Conservation (phyloP, 2,888 invertebrate species). For the Spilosoma lubricipeda region DNA sequence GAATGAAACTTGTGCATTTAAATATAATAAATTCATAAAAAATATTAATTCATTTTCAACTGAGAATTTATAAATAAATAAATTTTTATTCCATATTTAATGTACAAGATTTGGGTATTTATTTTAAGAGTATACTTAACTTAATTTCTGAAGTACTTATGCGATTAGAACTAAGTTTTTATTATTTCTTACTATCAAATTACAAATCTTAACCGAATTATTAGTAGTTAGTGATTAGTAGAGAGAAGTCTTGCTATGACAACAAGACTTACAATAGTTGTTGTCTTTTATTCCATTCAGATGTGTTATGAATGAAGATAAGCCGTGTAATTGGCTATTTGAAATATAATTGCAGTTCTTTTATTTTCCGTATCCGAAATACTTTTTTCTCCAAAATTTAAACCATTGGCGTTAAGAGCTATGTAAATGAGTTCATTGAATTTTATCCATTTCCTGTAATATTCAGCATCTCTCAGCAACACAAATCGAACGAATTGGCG, state of each 20-base stretch:
- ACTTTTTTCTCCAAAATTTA: background rate
- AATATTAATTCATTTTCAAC: too few relatives aligned
- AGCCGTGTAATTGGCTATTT: background rate
- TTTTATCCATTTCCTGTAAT: conserved; percentile 13
- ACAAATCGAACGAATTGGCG: conserved; percentile 57
- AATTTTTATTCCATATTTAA: too few relatives aligned
- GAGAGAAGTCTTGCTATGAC: background rate
- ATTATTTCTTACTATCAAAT: too few relatives aligned
- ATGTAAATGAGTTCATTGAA: conserved; percentile 3
- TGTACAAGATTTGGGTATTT: too few relatives aligned
- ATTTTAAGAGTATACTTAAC: too few relatives aligned
- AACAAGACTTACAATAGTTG: background rate
- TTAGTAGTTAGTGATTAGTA: too few relatives aligned
- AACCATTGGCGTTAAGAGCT: background rate
- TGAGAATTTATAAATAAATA: too few relatives aligned
- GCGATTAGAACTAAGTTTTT: too few relatives aligned
- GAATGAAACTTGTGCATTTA: too few relatives aligned
- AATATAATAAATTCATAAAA: too few relatives aligned
- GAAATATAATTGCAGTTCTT: background rate
- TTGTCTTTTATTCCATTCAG: background rate
- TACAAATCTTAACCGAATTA: too few relatives aligned
- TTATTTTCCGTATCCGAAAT: background rate
- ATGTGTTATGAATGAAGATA: background rate
- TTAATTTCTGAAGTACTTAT: too few relatives aligned
- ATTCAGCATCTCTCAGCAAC: conserved; percentile 44